Evolutionary conservation across 2,888 invertebrate species (phyloP), one percentile per base, ranked within the genome.

Genomic region (Acrobeloides nanus): DNA sequence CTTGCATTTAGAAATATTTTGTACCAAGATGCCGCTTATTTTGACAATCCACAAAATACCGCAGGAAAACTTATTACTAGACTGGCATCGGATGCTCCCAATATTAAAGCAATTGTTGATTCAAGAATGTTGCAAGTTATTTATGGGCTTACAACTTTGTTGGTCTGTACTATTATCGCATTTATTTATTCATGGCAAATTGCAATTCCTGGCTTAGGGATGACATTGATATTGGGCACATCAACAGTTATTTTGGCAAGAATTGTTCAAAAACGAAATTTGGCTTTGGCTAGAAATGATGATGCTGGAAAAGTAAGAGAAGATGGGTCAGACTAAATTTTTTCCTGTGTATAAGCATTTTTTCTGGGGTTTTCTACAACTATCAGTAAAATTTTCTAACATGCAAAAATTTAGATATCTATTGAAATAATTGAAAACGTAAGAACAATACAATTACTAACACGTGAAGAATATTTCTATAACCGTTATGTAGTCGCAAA

Each of bases 141-240:
- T n/a, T n/a, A n/a, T n/a, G n/a, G n/a, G n/a, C n/a, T n/a, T 17
- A 50, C 49, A 1, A 74, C 75, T 27, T 67, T 77, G 21, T 61
- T 71, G 20, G 68, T 69, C 6, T 74, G 73, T 39, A 55, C 78
- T 26, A 62, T 73, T 17, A 73, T 78, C 25, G 75, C 74, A 0
- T 76, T 77, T 55, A 53, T 74, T 42, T 75, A 73, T 55, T 73
- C 76, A 39, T 77, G 77, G 76, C 74, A 76, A 51, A 61, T 77
- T 23, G 74, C 76, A 23, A 64, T 76, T 12, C 42, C 75, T 17
- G 39, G 53, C 38, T 55, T 40, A 34, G 17, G 24, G 25, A 21
- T 55, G 29, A 55, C 55, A 4, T 23, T 60, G 4, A 34, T 44
- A n/a, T 45, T 50, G 4, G 70, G 68, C 2, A 74, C 74, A 49